These are phyloP conservation scores for Berghia stephanieae DNA, from an alignment of 1,140 invertebrate genomes.

Conservation along the genomic window DNA sequence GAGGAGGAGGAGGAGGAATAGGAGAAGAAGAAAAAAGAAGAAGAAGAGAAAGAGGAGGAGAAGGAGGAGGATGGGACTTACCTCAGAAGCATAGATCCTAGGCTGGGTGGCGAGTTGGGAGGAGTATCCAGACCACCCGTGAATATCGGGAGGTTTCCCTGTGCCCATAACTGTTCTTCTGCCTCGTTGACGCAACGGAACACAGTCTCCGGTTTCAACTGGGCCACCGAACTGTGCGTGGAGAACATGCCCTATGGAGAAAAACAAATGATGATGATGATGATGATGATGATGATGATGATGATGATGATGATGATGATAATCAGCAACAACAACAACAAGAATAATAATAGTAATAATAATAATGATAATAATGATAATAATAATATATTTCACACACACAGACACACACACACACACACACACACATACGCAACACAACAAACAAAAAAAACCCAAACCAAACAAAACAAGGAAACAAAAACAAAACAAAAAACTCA, in stretches of 20 bases:
- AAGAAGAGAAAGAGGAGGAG: background rate
- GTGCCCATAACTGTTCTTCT: slow-evolving; percentile 36
- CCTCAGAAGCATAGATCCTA: slow-evolving; percentile 17
- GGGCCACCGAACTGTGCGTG: slow-evolving; percentile 24
- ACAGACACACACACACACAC: no score
- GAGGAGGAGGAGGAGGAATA: background rate
- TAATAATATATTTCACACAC: no score
- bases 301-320: no score
- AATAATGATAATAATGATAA: no score
- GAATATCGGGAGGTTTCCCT: slow-evolving; percentile 11
- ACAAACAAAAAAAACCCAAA: no score
- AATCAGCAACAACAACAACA: no score
- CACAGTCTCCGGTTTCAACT: slow-evolving; percentile 38
- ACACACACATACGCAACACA: no score
- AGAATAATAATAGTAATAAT: no score
- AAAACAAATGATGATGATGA: no score
- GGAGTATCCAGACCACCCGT: background rate
- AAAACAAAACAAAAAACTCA: no score
- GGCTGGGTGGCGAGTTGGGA: background rate
- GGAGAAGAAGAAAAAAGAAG: background rate
- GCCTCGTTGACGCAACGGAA: slow-evolving; percentile 31
- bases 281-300: no score
- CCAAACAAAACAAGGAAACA: no score
- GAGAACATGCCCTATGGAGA: slow-evolving; percentile 33
- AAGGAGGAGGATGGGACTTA: background rate